Base-by-base conservation (phyloP, 2,888 invertebrate genomes). In the Drepana falcataria region DNA sequence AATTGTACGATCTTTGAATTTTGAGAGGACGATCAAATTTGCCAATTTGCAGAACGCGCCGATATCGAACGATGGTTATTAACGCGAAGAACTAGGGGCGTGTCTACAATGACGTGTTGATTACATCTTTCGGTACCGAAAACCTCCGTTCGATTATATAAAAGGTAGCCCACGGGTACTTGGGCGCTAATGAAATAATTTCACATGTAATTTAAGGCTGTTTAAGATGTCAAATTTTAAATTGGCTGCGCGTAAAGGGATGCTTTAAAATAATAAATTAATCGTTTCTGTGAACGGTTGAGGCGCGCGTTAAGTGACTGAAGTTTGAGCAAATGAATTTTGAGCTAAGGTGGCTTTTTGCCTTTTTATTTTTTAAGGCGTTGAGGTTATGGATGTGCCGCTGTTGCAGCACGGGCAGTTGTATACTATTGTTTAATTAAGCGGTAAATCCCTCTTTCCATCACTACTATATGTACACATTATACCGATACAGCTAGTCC, bases 201-300 rank as follows among this genome's bases (percentile, higher is more conserved):
- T 85, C 82, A 79, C 75, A 76, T 77, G 82, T 88, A 90, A 89
- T 91, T 90, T 91, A 88, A 83, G 83, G 83, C 85, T 89, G 89
- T 90, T 91, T 89, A 91, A 91, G 89, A 91, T 81, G 90, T 91
- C 90, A 91, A 89, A 83, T 84, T 89, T 88, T 89, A 90, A 91
- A 91, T 91, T 91, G 90, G 90, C 85, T 87, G 86, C 83, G 85
- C 79, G 87, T 87, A 86, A 84, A 83, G 85, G 87, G 85, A 76
- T 82, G 80, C 71, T 81, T 81, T 77, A 69, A 81, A 82, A 86
- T 86, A 87, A 87, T 87, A 86, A 87, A 89, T 90, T 89, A 87
- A 88, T 86, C 85, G 87, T 70, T 89, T 89, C 87, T 77, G 57
- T 85, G 87, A 87, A 88, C 74, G 68, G 71, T 73, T 64, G 64